Conservation (phyloP, 2,113 vertebrate genomes). For the Odobenus rosmarus region DNA sequence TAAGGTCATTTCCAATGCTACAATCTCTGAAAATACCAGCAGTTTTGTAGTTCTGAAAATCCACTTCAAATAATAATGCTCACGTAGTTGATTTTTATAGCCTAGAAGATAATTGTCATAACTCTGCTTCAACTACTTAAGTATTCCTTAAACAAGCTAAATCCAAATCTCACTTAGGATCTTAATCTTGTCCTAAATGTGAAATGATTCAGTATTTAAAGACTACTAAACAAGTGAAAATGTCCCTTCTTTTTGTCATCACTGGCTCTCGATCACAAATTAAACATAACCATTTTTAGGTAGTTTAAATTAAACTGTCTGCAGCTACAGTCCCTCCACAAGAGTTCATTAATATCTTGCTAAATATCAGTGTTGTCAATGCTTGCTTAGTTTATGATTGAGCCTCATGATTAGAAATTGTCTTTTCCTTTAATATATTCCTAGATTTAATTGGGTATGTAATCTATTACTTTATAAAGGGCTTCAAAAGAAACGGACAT, state of each 20-base stretch:
- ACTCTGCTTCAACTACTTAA: background rate
- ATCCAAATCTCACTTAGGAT: background rate
- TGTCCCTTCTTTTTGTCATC: background rate
- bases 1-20: background rate
- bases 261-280: background rate
- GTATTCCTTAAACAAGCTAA: background rate
- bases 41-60: conserved; percentile 32
- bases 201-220: conserved; percentile 32
- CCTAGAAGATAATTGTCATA: background rate
- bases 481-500: conserved; percentile 22
- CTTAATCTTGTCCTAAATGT: background rate
- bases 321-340: background rate
- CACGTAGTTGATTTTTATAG: background rate
- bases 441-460: conserved; percentile 6
- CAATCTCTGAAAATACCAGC: background rate
- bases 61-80: background rate
- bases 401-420: conserved; percentile 31
- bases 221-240: background rate
- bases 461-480: conserved; percentile 17
- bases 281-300: conserved; percentile 7
- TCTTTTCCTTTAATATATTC: conserved; percentile 20
- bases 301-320: conserved; percentile 18
- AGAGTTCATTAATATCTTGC: conserved; percentile 24
- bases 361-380: background rate
- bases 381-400: background rate